Evolutionary conservation across 1,140 invertebrate species (phyloP).

Genomic region (Polypedilum vanderplanki): DNA sequence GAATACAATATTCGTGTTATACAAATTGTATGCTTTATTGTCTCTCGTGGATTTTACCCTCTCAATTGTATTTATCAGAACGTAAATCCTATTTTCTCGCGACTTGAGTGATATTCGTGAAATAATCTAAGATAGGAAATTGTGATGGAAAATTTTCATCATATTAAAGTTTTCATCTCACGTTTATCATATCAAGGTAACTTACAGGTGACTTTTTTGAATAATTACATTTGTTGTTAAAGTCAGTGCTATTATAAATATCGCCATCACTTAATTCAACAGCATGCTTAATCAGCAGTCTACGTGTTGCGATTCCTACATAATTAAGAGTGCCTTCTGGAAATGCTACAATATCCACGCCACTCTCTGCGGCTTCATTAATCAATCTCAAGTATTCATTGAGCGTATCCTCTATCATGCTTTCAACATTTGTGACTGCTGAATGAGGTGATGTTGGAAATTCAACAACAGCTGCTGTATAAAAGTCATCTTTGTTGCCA

Average conservation of each 20-base stretch:
- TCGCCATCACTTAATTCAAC: background rate
- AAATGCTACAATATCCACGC: background rate
- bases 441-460: background rate
- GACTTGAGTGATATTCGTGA: background rate
- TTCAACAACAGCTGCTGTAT: conserved; percentile 18
- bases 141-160: background rate
- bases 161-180: background rate
- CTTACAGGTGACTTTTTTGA: background rate
- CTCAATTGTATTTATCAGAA: conserved; percentile 25
- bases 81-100: conserved; percentile 1
- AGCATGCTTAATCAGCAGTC: background rate
- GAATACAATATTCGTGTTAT: background rate
- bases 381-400: conserved; percentile 23
- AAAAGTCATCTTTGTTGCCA: background rate
- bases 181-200: background rate
- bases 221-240: background rate
- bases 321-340: conserved; percentile 21
- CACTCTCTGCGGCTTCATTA: conserved; percentile 9
- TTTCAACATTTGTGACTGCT: background rate
- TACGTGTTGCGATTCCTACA: conserved; percentile 22
- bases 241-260: background rate
- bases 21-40: background rate
- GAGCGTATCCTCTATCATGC: background rate
- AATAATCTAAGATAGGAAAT: background rate
- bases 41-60: background rate